Evolutionary conservation across 2,113 vertebrate species (phyloP), one percentile per base, ranked within the genome.

Genomic region (Protomyctophum bolini): DNA sequence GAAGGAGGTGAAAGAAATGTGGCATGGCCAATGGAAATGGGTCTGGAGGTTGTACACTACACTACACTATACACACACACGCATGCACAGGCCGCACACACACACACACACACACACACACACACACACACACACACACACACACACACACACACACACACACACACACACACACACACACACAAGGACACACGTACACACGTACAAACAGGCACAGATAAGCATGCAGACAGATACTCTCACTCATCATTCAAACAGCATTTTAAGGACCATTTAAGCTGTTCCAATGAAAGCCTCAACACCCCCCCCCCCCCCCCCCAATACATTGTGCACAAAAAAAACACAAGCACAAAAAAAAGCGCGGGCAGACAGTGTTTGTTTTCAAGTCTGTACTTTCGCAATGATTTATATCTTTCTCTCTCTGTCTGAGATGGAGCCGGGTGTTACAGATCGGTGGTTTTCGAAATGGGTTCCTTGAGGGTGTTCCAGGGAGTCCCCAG

Each of bases 261-360:
- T 82, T 89, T 86, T 85, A 88, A 85, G 83, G 79, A 77, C 87
- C 81, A 82, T 88, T 90, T 68, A 81, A 83, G 80, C 77, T 76
- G 83, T 84, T 91, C 86, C 73, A 68, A 86, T 84, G 89, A 87
- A 93, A 90, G 90, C 86, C 79, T 41, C 86, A 87, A 87, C 59
- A 76, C 65, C 85, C 83, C 51, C 66, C 65, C 65, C 65, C 85
- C 83, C 51, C 66, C 65, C 65, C 84, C 83, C 51, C 66, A 71
- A 87, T 83, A 83, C 14, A 85, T 79, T 86, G 84, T 80, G 66
- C n/a, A n/a, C n/a, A n/a, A n/a, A n/a, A n/a, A 8, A 50, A 62
- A 48, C 48, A 58, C 61, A 65, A 89, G 83, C 70, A 29, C 76
- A 70, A 80, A 72, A 70, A 75, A 84, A 83, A 82, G 68, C 66